These are phyloP conservation scores for Holotrichia oblita DNA, from an alignment of 1,140 invertebrate genomes.

Conservation along the genomic window DNA sequence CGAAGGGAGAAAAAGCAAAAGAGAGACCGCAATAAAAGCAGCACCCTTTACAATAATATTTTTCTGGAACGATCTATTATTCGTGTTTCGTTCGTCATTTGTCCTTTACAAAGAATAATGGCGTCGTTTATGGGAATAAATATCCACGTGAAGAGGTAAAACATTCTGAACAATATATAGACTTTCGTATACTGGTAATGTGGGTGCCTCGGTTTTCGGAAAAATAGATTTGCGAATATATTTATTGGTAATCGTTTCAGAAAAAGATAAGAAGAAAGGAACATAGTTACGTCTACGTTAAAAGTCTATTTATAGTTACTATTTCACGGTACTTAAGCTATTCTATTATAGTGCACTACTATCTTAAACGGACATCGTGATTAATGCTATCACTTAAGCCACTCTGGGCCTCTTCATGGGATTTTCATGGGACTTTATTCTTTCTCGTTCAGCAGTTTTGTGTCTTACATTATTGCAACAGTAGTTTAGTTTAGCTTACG, in stretches of 20 bases:
- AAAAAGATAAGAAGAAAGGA: background rate
- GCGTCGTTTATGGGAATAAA: constrained; percentile 26
- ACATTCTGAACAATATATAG: constrained; percentile 10
- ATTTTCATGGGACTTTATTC: no score
- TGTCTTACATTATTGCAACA: no score
- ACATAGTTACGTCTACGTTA: no score
- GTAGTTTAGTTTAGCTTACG: no score
- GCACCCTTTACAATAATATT: constrained; percentile 24
- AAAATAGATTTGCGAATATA: background rate
- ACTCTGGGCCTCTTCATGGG: no score
- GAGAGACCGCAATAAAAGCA: constrained; percentile 6
- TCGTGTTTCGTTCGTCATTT: constrained; percentile 23
- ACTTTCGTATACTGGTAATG: background rate
- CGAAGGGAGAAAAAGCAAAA: background rate
- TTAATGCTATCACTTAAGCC: no score
- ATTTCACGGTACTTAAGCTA: no score
- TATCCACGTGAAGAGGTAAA: constrained; percentile 28
- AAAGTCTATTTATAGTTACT: no score
- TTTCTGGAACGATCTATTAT: constrained; percentile 26
- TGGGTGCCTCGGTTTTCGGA: background rate
- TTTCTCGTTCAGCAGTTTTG: no score
- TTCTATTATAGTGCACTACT: no score
- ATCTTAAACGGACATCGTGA: no score
- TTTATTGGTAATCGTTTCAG: background rate
- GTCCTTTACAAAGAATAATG: constrained; percentile 29